phyloP scores from a whole-genome alignment of 1,140 invertebrate genomes.

The Spodoptera litura region DNA sequence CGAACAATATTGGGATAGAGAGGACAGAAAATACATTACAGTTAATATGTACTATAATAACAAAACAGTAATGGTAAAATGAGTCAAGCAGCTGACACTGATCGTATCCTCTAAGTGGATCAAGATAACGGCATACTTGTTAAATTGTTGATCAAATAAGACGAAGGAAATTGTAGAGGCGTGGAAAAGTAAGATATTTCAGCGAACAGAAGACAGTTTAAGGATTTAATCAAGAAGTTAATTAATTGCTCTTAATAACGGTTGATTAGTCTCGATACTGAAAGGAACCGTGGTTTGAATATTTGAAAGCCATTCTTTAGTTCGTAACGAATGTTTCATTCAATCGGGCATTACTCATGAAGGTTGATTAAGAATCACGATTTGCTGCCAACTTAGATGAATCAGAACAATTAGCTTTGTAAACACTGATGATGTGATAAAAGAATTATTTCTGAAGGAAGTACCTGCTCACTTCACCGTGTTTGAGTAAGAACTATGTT shows the following conservation, averaged over 20 bases:
- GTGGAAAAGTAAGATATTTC: not conserved
- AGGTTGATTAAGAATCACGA: not conserved
- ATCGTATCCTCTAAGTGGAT: not conserved
- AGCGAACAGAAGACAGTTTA: not conserved
- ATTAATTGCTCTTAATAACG: constrained; percentile 20
- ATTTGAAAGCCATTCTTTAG: not conserved
- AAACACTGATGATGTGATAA: constrained; percentile 13
- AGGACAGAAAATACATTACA: no score
- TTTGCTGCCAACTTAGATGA: constrained; percentile 16
- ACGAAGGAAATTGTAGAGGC: not conserved
- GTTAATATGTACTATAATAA: not conserved
- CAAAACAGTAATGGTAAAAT: not conserved
- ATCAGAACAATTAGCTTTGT: constrained; percentile 28
- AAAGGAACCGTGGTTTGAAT: not conserved
- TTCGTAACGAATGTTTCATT: not conserved
- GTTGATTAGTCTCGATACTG: constrained; percentile 9
- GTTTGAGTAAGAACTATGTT: constrained; percentile 11
- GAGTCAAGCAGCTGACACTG: not conserved
- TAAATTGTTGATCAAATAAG: no score
- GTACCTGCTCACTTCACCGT: not conserved
- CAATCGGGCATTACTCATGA: not conserved
- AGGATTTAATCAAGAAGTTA: not conserved
- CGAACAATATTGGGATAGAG: no score
- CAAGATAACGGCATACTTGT: not conserved
- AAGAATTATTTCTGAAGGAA: not conserved